phyloP scores from a whole-genome alignment of 1,140 invertebrate genomes.

The Hestina assimilis region DNA sequence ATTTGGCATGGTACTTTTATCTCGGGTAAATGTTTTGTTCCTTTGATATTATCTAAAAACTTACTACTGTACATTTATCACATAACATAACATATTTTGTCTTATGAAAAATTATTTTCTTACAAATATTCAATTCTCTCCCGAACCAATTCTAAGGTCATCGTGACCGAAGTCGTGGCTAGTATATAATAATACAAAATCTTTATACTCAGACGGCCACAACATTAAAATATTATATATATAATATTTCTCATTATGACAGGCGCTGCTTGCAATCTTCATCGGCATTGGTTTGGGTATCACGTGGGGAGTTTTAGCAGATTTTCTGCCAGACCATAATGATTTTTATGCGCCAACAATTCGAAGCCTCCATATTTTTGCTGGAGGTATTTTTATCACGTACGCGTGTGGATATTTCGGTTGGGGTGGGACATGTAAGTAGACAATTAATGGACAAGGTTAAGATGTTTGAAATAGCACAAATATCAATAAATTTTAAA shows the following conservation, averaged over 20 bases:
- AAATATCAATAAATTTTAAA: no score
- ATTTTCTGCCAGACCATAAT: constrained; percentile 85
- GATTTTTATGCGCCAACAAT: constrained; percentile 87
- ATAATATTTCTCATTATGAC: constrained; percentile 23
- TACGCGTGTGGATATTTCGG: constrained; percentile 88
- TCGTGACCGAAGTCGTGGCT: no score
- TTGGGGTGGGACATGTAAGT: constrained; percentile 84
- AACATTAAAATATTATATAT: constrained; percentile 11
- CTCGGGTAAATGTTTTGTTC: no score
- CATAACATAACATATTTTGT: no score
- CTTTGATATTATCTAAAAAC: no score
- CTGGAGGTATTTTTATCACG: constrained; percentile 87
- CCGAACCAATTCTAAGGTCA: no score
- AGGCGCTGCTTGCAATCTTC: constrained; percentile 84
- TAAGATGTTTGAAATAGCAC: not conserved
- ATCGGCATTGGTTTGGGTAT: constrained; percentile 86
- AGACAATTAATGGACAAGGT: not conserved
- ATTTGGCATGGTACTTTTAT: no score
- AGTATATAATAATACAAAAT: no score
- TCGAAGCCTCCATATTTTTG: constrained; percentile 85
- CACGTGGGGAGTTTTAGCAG: constrained; percentile 85
- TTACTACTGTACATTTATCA: no score
- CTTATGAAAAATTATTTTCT: no score
- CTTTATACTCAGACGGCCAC: no score
- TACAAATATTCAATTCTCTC: no score